Evolutionary conservation across 1,140 invertebrate genomes (phyloP).

Genomic region (Helicoverpa armigera): DNA sequence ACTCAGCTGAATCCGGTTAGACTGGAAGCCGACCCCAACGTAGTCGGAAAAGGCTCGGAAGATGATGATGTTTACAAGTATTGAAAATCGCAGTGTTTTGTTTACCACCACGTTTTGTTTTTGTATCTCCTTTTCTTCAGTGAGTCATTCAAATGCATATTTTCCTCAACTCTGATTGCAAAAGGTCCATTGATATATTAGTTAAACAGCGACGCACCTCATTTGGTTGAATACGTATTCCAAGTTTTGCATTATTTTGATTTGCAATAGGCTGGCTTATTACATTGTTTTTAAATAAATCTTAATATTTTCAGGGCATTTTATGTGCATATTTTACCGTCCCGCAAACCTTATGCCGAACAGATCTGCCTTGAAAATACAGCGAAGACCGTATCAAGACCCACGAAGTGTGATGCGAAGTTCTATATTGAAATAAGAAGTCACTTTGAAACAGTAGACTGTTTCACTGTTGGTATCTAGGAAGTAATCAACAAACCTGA

Average conservation of each 20-base stretch:
- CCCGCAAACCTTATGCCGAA: no score
- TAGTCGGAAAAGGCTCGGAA: no score
- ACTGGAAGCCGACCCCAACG: no score
- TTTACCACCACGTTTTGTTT: neutral
- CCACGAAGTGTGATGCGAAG: no score
- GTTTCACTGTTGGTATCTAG: neutral
- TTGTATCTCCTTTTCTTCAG: neutral
- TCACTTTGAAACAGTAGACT: no score
- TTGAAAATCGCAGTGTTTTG: neutral
- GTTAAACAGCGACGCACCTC: neutral
- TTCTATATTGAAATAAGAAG: no score
- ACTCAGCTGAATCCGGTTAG: neutral
- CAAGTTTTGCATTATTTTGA: neutral
- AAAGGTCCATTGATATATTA: constrained; percentile 4
- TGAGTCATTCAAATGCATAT: neutral
- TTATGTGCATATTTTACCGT: no score
- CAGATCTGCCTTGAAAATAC: no score
- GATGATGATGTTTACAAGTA: no score
- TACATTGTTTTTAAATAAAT: neutral
- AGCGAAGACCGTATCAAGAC: no score
- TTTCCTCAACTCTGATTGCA: constrained; percentile 7
- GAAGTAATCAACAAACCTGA: constrained; percentile 75
- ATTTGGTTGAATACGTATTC: neutral
- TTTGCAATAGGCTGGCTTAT: neutral
- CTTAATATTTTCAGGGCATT: neutral